These are phyloP conservation scores for Coracias cyanogaster DNA, from an alignment of 2,797 vertebrate species.

Conservation along the genomic window DNA sequence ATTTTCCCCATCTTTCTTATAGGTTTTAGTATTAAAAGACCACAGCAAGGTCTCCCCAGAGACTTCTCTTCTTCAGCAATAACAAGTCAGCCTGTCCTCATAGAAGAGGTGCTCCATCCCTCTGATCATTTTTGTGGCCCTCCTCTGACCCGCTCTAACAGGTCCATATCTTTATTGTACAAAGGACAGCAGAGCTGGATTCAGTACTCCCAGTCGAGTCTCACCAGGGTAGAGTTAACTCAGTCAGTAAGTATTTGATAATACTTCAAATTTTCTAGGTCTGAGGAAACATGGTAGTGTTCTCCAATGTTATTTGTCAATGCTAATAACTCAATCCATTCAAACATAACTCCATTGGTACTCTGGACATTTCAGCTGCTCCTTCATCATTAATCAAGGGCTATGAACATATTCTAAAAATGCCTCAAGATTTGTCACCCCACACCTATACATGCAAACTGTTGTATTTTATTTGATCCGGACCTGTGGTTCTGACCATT, in stretches of 20 bases:
- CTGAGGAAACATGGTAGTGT: neutral
- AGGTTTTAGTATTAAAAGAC: neutral
- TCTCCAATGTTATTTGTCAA: neutral
- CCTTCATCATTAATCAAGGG: neutral
- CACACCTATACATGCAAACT: neutral
- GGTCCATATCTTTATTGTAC: neutral
- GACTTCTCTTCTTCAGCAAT: neutral
- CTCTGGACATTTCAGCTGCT: neutral
- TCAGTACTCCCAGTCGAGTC: neutral
- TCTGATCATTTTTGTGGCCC: neutral
- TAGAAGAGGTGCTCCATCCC: neutral
- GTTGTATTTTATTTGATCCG: neutral
- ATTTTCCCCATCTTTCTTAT: neutral
- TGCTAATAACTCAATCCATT: neutral
- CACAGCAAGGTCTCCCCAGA: neutral
- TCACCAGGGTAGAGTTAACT: neutral
- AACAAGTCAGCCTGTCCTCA: neutral
- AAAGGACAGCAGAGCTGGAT: neutral
- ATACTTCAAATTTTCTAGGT: neutral
- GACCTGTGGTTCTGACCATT: neutral
- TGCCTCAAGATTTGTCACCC: neutral
- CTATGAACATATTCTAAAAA: neutral
- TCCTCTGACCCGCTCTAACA: neutral
- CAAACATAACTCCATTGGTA: neutral
- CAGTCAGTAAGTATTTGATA: neutral